Base-by-base conservation (phyloP, 2,888 invertebrate species). In the Platycheirus rosarum region DNA sequence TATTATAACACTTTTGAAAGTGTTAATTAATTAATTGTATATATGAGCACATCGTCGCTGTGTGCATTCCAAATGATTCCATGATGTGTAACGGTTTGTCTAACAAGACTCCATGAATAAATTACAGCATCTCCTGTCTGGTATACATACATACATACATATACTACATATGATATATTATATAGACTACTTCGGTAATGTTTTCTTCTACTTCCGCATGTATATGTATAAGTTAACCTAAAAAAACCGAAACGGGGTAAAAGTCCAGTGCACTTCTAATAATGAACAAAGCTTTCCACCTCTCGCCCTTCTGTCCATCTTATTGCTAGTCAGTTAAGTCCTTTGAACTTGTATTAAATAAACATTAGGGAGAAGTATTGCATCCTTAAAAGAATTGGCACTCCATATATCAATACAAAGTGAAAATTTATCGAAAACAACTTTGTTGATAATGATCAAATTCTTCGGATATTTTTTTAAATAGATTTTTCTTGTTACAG, bases 11-110 rank as follows among this genome's bases (percentile, higher is more conserved):
- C 53, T 74, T 63, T 70, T 7, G 53, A 32, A 79, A 62, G 68
- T 74, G 74, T 76, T 70, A 63, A 76, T 79, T 74, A 74, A 79
- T 79, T 79, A 74, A 74, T 79, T 63, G 29, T 32, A 6, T 32
- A 32, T 32, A 32, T 3, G 29, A 62, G 16, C 18, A 55, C 32
- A n/a, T n/a, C n/a, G n/a, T n/a, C n/a, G n/a, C n/a, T n/a, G n/a
- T n/a, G n/a, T n/a, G n/a, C n/a, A n/a, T n/a, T n/a, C n/a, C n/a
- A n/a, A n/a, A n/a, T n/a, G n/a, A n/a, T n/a, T n/a, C n/a, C n/a
- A n/a, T n/a, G n/a, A n/a, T n/a, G n/a, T 35, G 46, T 60, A 55
- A 46, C 53, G 40, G 32, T 48, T 63, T 53, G 44, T 44, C 53
- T 46, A 75, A 60, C 71, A 60, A 66, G 26, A n/a, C 51, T 23